These are phyloP conservation scores for Cydia strobilella DNA, from an alignment of 1,140 invertebrate genomes.

Conservation along the genomic window DNA sequence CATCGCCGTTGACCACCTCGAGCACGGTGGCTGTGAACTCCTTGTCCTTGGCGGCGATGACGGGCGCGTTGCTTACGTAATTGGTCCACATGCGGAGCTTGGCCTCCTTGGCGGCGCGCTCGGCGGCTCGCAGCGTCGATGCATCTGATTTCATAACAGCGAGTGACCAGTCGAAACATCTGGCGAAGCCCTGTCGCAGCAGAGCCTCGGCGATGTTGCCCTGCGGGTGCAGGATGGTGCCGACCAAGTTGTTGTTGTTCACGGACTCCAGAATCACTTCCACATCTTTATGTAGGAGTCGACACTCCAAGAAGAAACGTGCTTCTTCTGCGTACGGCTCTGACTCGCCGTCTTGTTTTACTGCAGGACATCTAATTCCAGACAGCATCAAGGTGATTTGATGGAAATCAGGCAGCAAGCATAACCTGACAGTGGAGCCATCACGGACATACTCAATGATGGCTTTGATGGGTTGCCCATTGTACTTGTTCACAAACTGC, in stretches of 20 bases:
- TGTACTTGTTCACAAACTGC: conserved; percentile 82
- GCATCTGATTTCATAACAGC: conserved; percentile 91
- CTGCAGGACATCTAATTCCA: conserved; percentile 86
- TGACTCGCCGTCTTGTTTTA: conserved; percentile 71
- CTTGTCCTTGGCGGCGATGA: conserved; percentile 88
- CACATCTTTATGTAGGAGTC: conserved; percentile 95
- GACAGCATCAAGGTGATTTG: conserved; percentile 96
- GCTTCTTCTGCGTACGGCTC: conserved; percentile 80
- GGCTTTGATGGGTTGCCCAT: conserved; percentile 80
- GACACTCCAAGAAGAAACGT: conserved; percentile 94
- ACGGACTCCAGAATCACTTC: conserved; percentile 95
- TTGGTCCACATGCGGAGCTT: conserved; percentile 94
- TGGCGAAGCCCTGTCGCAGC: conserved; percentile 94
- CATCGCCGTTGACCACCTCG: conserved; percentile 97
- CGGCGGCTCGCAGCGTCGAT: conserved; percentile 91
- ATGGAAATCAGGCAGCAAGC: conserved; percentile 91
- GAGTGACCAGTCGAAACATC: conserved; percentile 99
- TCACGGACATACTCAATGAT: conserved; percentile 98
- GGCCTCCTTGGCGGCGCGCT: conserved; percentile 94
- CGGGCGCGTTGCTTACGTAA: conserved; percentile 84
- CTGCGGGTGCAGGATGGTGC: conserved; percentile 95
- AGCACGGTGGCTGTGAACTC: conserved; percentile 93
- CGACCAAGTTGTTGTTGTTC: conserved; percentile 96
- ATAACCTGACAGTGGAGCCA: conserved; percentile 95
- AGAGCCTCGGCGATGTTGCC: conserved; percentile 97